A percentile compares a stretch with the other conserved stretches of the same genome.
Evolutionary conservation across 2,797 vertebrate species (phyloP).

Genomic region (Gymnothorax javanicus): DNA sequence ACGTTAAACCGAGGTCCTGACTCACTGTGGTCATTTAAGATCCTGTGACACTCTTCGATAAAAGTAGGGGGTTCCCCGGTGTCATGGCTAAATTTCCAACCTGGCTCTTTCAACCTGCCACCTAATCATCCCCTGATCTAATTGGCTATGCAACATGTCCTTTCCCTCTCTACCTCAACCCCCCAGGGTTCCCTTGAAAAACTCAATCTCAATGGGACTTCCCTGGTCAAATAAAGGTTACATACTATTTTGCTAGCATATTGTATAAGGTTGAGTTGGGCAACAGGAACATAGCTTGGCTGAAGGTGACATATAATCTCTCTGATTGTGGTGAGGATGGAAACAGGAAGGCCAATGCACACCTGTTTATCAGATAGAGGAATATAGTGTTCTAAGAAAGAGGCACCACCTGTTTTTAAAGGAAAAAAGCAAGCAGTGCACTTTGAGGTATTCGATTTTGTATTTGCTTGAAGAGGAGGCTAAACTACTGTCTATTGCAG

Average conservation of each 20-base stretch:
- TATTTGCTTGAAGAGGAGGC: conserved; percentile 18
- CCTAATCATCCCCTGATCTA: too few species aligned
- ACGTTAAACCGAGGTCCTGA: too few species aligned
- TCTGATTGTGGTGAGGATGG: not conserved
- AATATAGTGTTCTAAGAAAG: conserved; percentile 26
- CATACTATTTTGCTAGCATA: not conserved
- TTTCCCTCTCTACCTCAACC: too few species aligned
- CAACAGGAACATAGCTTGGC: not conserved
- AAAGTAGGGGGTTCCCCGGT: too few species aligned
- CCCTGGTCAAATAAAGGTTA: too few species aligned
- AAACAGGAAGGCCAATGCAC: not conserved
- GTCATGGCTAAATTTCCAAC: too few species aligned
- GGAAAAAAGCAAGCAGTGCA: conserved; percentile 32
- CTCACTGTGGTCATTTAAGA: too few species aligned
- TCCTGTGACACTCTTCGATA: too few species aligned
- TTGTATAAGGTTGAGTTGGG: not conserved
- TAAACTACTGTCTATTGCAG: not conserved
- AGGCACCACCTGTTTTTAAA: conserved; percentile 40
- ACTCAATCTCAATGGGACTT: too few species aligned
- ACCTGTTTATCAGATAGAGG: conserved; percentile 35
- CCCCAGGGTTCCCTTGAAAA: too few species aligned
- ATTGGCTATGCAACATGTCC: too few species aligned
- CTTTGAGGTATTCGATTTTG: conserved; percentile 26
- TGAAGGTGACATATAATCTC: not conserved
- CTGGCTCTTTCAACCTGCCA: too few species aligned